Base-by-base conservation (phyloP, 2,888 invertebrate genomes). In the Luffia ferchaultella region DNA sequence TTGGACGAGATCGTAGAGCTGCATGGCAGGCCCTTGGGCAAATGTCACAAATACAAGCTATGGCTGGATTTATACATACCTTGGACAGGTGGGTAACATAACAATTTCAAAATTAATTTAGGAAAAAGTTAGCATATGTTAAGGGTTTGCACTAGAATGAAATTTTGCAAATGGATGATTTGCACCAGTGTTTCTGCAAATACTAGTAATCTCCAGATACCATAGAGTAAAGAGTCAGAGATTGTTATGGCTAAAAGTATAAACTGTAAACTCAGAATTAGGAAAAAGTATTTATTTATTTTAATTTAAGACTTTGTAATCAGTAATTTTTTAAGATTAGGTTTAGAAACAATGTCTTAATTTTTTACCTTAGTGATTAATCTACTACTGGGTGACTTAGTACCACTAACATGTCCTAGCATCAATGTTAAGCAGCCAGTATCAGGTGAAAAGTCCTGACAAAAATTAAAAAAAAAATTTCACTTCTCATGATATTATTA, bases 1-100 rank as follows among this genome's bases (percentile, higher is more conserved):
- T 98, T 58, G 98, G 98, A 1, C 90, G 92, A 65, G 97, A 98
- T 67, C 86, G 98, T 54, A 88, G 95, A 62, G 85, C 95, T 58
- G 97, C 97, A 19, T 99, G 99, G 98, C 94, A 96, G 70, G 88
- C 90, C 55, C 79, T 99, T 45, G 97, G 96, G 0, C 90, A 92
- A 58, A 90, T 97, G 76, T 88, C 91, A 0, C 89, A 90, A 59
- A 90, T 93, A 56, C 93, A 94, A 64, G 96, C 98, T 0, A 96
- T 96, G 93, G 89, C 91, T 58, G 95, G 94, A 51, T 99, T 98
- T 82, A 89, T 98, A 45, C 91, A 95, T 63, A 86, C 93, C 50
- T 82, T 99, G 55, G 94, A 96, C 67, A 86, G 88, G 85, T 84
- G 65, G 30, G 16, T 45, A 43, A 15, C 42, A 2, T 17, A 17